Base-by-base conservation (phyloP, 1,140 invertebrate species). In the Euura saliciscinereae region DNA sequence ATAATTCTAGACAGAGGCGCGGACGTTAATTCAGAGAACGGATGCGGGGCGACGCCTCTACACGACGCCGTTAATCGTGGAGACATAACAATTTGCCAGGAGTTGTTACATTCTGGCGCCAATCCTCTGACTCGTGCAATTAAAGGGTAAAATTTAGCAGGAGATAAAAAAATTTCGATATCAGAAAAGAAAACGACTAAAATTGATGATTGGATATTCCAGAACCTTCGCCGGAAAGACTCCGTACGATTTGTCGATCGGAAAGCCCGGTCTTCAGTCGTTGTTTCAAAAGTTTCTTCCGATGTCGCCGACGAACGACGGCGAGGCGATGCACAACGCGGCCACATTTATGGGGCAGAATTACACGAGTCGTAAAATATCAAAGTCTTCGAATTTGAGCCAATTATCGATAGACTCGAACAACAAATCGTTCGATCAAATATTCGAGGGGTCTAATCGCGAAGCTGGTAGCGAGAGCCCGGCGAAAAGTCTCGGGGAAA, bases 41-140 rank as follows among this genome's bases (percentile, higher is more conserved):
- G 84, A 13, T 87, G 86, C 75, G 91, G 91, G 43, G 89, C 88
- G 64, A 92, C 90, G 4, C 91, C 92, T 45, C 82, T 93, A 42
- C 91, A 92, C 76, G 91, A 92, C 81, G 91, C 91, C 71, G 89
- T 92, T 3, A 86, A 84, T 76, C 84, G 91, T 76, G 90, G 89
- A 5, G 88, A 92, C 82, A 73, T 83, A 68, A 83, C 85, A 42
- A 89, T 92, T 75, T 88, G 91, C 69, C 87, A 89, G 79, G 87
- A 89, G 75, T 75, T 93, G 28, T 76, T 93, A 65, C 83, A 87
- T 70, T 83, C 86, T 79, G 90, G 90, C 73, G 91, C 91, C 51
- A 89, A 91, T 84, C 88, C 89, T 71, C 78, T 89, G 51, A 80
- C 91, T 70, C 87, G 87, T 78, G 89, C 91, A 69, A 79, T 85